A percentile compares a stretch with the other conserved stretches of the same genome.
These are phyloP conservation scores for Neoascia interrupta DNA, from an alignment of 2,888 invertebrate species.

Conservation along the genomic window DNA sequence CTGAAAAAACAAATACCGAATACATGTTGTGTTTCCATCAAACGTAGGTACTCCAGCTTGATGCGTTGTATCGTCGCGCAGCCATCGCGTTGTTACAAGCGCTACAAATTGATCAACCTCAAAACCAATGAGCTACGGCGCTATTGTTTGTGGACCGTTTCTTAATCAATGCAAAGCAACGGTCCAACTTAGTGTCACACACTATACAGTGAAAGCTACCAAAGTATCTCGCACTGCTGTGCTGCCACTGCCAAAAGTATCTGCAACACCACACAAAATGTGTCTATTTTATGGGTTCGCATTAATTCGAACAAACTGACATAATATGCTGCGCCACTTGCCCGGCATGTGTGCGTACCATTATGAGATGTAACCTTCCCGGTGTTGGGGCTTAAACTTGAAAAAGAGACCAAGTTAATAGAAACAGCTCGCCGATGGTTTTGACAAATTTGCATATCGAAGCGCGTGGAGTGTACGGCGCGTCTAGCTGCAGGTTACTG, in stretches of 20 bases:
- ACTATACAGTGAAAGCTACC: conserved; percentile 23
- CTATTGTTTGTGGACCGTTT: conserved; percentile 49
- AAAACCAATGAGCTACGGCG: conserved; percentile 6
- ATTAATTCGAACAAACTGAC: conserved; percentile 39
- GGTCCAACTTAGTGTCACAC: conserved; percentile 10
- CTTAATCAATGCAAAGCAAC: conserved; percentile 45
- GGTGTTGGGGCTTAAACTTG: conserved; percentile 30
- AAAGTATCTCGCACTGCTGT: not conserved
- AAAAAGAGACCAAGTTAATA: not conserved
- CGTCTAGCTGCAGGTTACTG: conserved; percentile 21
- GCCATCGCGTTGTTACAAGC: conserved; percentile 8
- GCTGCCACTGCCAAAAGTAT: conserved; percentile 21
- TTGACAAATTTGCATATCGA: conserved; percentile 41
- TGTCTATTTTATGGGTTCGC: conserved; percentile 19
- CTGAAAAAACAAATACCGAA: too few species aligned
- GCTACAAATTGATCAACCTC: conserved; percentile 23
- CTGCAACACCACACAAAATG: conserved; percentile 18
- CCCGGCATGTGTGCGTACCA: not conserved
- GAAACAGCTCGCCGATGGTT: conserved; percentile 7
- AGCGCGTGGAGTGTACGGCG: not conserved
- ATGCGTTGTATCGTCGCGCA: not conserved
- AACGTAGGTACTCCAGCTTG: conserved; percentile 4
- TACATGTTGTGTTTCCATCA: too few species aligned
- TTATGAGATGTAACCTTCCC: conserved; percentile 33
- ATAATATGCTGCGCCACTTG: conserved; percentile 13